Percentiles rank a stretch among this genome's conserved stretches.
Evolutionary conservation across 2,888 invertebrate genomes (phyloP).

Genomic region (Aphidoletes aphidimyza): DNA sequence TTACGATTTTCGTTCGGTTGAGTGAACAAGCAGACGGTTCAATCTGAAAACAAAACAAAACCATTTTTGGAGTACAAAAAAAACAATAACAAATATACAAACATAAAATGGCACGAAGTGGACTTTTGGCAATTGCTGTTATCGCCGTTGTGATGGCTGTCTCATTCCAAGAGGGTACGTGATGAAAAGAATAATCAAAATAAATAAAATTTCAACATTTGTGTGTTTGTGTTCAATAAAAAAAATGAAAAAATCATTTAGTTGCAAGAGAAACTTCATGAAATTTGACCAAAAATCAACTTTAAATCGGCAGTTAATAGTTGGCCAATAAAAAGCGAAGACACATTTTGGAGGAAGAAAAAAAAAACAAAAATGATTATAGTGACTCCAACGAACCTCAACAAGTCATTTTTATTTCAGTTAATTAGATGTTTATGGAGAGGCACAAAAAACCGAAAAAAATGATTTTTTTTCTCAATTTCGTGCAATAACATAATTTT

Average conservation of each 20-base stretch:
- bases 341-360: too few relatives aligned
- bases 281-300: too few relatives aligned
- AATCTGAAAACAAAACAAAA: background rate
- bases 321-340: too few relatives aligned
- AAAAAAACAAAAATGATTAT: too few relatives aligned
- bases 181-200: background rate
- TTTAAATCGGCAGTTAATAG: too few relatives aligned
- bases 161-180: slow-evolving; percentile 41
- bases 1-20: too few relatives aligned
- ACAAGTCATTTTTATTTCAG: background rate
- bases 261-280: too few relatives aligned
- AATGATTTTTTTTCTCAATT: background rate
- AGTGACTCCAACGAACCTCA: too few relatives aligned
- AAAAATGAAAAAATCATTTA: background rate
- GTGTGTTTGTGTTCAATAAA: background rate
- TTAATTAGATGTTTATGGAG: background rate
- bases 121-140: slow-evolving; percentile 9
- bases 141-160: slow-evolving; percentile 26
- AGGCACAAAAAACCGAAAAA: background rate
- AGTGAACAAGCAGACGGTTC: background rate
- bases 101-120: background rate
- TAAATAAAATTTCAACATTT: background rate
- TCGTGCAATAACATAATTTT: background rate
- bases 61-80: background rate
- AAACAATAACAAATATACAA: background rate